Base-by-base conservation (phyloP, 2,113 vertebrate genomes). In the Ciconia stormi region DNA sequence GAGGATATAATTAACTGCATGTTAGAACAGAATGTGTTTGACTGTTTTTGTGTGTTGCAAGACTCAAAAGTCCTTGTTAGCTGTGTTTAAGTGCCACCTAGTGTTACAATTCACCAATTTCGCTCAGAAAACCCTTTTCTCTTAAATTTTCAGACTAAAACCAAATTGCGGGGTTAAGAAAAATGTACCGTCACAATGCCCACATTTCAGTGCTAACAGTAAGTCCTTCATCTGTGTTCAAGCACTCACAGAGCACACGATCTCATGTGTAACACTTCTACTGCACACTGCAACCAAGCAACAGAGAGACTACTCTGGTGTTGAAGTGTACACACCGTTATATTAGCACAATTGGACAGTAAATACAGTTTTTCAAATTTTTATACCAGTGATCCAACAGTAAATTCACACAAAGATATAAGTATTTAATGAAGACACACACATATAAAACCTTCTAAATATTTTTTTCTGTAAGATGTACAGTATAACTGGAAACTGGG, bases 21-120 rank as follows among this genome's bases (percentile, higher is more conserved):
- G 84, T 82, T 95, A 95, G 83, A 96, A 95, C 93, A 97, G 87
- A 97, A 97, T 91, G 85, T 74, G 83, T 85, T 96, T 95, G 93
- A 88, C 79, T 97, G 86, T 11, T 96, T 96, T 91, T 87, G 69
- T 56, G 73, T 81, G 84, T 89, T 91, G 78, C 65, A 87, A 30
- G 88, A 83, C 62, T 69, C 32, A 67, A 91, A 89, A 89, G 70
- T 80, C 81, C 95, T 88, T 70, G 94, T 98, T 97, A 96, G 97
- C 90, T 98, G 98, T 98, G 97, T 98, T 98, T 96, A 98, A 98
- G 96, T 98, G 98, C 98, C 98, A 98, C 89, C 98, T 98, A 98
- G 98, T 96, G 98, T 98, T 98, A 90, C 66, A 96, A 95, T 63
- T 85, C 96, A 97, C 78, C 69, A 74, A 89, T 93, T 97, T 96